phyloP scores from a whole-genome alignment of 2,888 invertebrate species.

The Erebia epiphron region DNA sequence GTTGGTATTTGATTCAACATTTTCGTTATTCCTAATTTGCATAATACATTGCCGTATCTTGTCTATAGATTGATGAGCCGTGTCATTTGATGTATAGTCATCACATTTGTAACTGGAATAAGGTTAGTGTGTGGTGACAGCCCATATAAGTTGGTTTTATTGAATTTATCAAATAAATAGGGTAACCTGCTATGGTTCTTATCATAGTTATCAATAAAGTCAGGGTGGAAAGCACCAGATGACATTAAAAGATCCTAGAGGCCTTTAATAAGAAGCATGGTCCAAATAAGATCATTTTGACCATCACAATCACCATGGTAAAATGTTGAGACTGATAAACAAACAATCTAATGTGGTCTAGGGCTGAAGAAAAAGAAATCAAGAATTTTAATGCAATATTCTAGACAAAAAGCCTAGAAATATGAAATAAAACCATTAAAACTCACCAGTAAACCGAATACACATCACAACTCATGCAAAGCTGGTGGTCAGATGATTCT shows the following conservation, averaged over 20 bases:
- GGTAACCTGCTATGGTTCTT: too few species aligned
- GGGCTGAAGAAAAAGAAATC: background rate
- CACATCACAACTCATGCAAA: constrained; percentile 90
- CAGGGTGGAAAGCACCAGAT: too few species aligned
- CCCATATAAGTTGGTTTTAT: background rate
- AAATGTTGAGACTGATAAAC: too few species aligned
- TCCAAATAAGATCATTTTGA: too few species aligned
- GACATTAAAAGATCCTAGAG: too few species aligned
- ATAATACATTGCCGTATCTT: constrained; percentile 81
- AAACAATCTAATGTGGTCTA: too few species aligned
- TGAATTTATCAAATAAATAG: too few species aligned
- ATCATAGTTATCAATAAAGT: too few species aligned
- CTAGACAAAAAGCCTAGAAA: too few species aligned
- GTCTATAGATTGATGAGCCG: constrained; percentile 79
- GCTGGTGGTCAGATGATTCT: constrained; percentile 84
- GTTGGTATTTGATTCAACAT: constrained; percentile 46
- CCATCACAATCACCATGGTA: too few species aligned
- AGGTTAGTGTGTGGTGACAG: background rate
- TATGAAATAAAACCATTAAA: background rate
- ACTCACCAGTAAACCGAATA: constrained; percentile 89
- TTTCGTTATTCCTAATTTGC: constrained; percentile 52
- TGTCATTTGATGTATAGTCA: constrained; percentile 90
- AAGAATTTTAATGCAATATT: too few species aligned
- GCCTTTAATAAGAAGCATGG: too few species aligned
- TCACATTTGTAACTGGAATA: constrained; percentile 89